Base-by-base conservation (phyloP, 2,888 invertebrate genomes). In the Acanthosepion pharaonis region DNA sequence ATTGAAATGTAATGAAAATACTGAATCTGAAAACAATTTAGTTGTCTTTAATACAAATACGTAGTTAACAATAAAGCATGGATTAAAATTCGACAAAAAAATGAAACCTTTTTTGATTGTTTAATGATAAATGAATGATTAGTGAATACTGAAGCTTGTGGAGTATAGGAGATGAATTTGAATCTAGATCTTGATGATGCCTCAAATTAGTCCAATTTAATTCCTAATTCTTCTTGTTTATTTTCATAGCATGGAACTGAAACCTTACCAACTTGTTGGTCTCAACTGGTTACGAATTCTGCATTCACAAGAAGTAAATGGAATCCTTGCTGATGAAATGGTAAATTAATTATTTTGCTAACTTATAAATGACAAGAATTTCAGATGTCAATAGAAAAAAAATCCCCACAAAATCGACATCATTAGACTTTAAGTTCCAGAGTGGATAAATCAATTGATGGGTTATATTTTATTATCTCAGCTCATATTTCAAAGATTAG, bases 281-380 rank as follows among this genome's bases (percentile, higher is more conserved):
- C 98, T 99, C 0, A 99, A 99, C 97, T 99, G 99, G 99, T 97
- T 99, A 48, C 98, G 98, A 0, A 98, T 99, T 0, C 98, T 99
- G 97, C 98, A 99, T 97, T 98, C 98, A 95, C 98, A 99, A 96
- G 98, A 98, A 28, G 98, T 99, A 92, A 99, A 99, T 96, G 99
- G 99, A 0, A 99, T 99, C 96, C 98, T 99, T 95, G 99, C 99
- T 0, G 99, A 99, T 97, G 99, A 99, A 98, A 99, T 99, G 99
- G 97, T 97, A 92, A 51, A 95, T 64, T 8, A 42, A 42, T 55
- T 64, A 53, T 78, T 33, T 94, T 64, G 20, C 33, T 92, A 33
- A 92, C 51, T 6, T 28, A 92, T 15, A 92, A n/a, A 11, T 78
- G n/a, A 78, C 78, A 78, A 78, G 28, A 78, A 9, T 28, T 25